Base-by-base conservation (phyloP, 2,113 vertebrate species). In the Stegastes partitus region DNA sequence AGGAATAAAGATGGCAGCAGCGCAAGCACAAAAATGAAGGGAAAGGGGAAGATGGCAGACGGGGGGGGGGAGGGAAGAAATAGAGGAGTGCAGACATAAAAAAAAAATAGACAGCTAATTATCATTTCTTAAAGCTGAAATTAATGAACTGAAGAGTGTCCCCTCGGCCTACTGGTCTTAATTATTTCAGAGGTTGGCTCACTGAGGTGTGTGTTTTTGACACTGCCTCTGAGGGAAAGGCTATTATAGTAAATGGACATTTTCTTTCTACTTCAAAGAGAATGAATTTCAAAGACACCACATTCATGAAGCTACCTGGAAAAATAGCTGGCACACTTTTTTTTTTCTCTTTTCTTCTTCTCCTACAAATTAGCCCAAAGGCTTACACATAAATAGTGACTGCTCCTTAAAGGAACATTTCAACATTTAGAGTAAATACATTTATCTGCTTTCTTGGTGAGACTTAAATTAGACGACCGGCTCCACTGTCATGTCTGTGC, bases 201-300 rank as follows among this genome's bases (percentile, higher is more conserved):
- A 44, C 34, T 28, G 31, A 66, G 74, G 82, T 53, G 63, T 78
- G 68, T 68, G 80, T 68, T 72, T 77, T 74, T 85, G 79, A 88
- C 80, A 59, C 58, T 53, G 62, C 57, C 87, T 84, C 73, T 53
- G 39, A 82, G 77, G 79, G 55, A 84, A 44, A 86, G 55, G 55
- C 70, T 64, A 68, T 83, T 82, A 83, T 73, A 77, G 73, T 72
- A 68, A 85, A 82, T 63, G 79, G 66, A 79, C 79, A 81, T 79
- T 80, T 81, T 51, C 61, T 83, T 84, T 71, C 74, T 22, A 87
- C 78, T 77, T 88, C 70, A 90, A 91, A 90, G 73, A 56, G 56
- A 67, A 18, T 42, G 70, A 11, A 77, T 84, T 91, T 88, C 72
- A 89, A 85, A 87, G 87, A 61, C 22, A 59, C 61, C 2, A 39